Evolutionary conservation across 2,113 vertebrate species (phyloP).

Genomic region (Eretmodus cyanostictus): DNA sequence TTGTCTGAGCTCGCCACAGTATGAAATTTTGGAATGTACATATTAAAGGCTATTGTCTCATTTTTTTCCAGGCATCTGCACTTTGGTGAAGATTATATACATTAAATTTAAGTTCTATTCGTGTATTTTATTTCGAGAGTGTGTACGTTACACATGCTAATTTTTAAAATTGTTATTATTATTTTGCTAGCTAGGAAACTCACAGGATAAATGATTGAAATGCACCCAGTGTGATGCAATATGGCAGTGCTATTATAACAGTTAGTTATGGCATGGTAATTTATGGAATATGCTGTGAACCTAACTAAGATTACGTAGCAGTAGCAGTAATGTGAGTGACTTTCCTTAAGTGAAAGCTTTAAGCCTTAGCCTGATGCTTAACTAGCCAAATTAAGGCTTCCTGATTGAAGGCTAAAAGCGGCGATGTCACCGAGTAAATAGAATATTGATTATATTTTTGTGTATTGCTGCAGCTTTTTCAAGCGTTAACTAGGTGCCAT

Average conservation of each 20-base stretch:
- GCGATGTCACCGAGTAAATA: accelerated
- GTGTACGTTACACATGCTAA: background rate
- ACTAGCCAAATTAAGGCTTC: accelerated
- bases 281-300: background rate
- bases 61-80: accelerated
- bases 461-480: background rate
- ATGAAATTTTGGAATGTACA: background rate
- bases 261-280: background rate
- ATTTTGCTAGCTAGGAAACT: background rate
- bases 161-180: background rate
- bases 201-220: background rate
- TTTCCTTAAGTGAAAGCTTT: background rate
- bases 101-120: accelerated
- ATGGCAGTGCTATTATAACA: accelerated
- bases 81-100: background rate
- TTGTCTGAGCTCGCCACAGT: too few relatives aligned
- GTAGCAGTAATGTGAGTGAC: background rate
- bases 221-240: background rate
- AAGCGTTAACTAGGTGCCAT: background rate
- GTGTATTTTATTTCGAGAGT: background rate
- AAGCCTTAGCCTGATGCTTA: accelerated
- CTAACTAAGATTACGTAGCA: background rate
- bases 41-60: background rate
- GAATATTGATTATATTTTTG: background rate
- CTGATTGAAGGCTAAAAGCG: background rate